These are phyloP conservation scores for Takifugu ocellatus DNA, from an alignment of 2,797 vertebrate genomes.

Conservation along the genomic window DNA sequence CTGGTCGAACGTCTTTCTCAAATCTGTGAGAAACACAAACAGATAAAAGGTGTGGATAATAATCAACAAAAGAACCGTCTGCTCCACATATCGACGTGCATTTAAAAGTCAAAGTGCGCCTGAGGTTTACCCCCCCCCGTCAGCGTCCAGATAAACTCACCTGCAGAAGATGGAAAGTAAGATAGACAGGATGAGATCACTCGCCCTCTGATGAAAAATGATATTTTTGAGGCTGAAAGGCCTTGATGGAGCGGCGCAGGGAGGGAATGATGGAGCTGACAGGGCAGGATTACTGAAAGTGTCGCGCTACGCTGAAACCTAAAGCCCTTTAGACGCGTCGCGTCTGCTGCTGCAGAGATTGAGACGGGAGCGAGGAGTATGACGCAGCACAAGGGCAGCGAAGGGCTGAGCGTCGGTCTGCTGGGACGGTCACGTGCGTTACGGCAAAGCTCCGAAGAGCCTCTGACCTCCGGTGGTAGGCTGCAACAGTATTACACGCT, in stretches of 20 bases:
- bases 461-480: too few species aligned
- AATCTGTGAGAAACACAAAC: constrained; percentile 72
- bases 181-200: constrained; percentile 39
- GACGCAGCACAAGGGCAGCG: constrained; percentile 11
- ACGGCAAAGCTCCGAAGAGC: too few species aligned
- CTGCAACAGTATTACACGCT: too few species aligned
- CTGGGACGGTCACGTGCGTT: too few species aligned
- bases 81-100: too few species aligned
- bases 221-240: constrained; percentile 56
- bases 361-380: constrained; percentile 21
- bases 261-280: constrained; percentile 42
- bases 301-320: constrained; percentile 56
- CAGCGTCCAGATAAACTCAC: constrained; percentile 18
- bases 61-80: too few species aligned
- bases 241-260: constrained; percentile 43
- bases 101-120: constrained; percentile 9
- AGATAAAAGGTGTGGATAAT: background rate
- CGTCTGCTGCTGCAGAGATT: constrained; percentile 53
- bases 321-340: constrained; percentile 67
- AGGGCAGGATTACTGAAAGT: constrained; percentile 53
- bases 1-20: constrained; percentile 96
- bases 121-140: constrained; percentile 13
- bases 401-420: background rate
- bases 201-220: constrained; percentile 60
- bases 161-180: constrained; percentile 33